Evolutionary conservation across 2,113 vertebrate species (phyloP).

Genomic region (Pluvianellus socialis): DNA sequence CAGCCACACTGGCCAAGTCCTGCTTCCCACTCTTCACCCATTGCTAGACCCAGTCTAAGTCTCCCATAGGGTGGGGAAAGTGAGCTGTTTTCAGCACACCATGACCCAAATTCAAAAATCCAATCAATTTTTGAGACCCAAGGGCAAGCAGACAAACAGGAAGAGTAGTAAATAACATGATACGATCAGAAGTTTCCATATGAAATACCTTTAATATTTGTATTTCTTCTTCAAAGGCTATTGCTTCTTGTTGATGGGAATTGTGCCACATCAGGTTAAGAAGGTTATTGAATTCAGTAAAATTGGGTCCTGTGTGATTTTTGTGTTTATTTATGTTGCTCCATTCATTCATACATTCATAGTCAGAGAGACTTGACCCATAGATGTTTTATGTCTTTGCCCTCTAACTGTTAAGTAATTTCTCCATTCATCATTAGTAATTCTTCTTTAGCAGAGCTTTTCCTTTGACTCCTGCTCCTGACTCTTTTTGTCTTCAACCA

Average conservation of each 20-base stretch:
- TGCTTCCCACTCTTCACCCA: not conserved
- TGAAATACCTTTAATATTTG: not conserved
- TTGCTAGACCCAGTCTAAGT: not conserved
- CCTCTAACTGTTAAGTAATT: not conserved
- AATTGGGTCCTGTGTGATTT: not conserved
- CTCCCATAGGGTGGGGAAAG: not conserved
- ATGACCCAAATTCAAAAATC: not conserved
- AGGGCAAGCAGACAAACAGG: not conserved
- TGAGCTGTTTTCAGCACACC: not conserved
- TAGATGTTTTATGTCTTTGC: not conserved
- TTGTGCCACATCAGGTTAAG: not conserved
- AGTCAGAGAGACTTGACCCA: not conserved
- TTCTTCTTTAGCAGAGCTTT: not conserved
- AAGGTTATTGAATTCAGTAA: not conserved
- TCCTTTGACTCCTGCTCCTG: not conserved
- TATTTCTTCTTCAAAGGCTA: not conserved
- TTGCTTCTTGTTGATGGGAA: not conserved
- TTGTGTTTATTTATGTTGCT: not conserved
- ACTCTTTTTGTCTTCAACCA: not conserved
- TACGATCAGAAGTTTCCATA: not conserved
- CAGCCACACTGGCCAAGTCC: not conserved
- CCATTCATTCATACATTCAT: not conserved
- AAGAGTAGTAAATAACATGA: not conserved
- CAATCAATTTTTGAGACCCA: not conserved
- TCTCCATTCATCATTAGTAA: not conserved